phyloP scores from a whole-genome alignment of 2,797 vertebrate genomes.

The Vespertilio murinus region DNA sequence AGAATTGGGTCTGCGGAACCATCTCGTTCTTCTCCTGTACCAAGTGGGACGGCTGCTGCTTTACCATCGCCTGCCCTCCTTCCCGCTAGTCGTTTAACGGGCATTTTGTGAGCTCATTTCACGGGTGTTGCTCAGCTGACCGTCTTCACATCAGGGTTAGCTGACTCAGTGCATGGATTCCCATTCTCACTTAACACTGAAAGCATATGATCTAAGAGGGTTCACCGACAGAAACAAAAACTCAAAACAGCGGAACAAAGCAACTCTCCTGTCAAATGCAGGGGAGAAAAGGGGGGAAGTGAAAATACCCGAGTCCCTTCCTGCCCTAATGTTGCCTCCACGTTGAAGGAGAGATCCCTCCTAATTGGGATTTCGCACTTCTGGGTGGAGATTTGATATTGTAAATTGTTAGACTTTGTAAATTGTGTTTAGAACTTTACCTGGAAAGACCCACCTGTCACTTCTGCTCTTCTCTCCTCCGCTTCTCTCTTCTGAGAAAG shows the following conservation, averaged over 20 bases:
- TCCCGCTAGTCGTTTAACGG: neutral
- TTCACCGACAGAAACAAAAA: conserved; percentile 35
- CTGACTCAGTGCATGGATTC: neutral
- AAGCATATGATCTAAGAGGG: neutral
- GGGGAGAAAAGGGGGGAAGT: neutral
- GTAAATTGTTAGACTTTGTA: neutral
- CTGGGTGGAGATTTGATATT: neutral
- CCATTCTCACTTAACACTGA: conserved; percentile 60
- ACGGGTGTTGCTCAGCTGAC: neutral
- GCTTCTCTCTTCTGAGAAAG: neutral
- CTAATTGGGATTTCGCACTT: neutral
- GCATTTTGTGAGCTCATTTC: conserved; percentile 33
- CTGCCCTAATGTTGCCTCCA: neutral
- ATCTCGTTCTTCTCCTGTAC: neutral
- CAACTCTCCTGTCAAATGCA: neutral
- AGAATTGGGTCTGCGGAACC: neutral
- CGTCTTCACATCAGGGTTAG: conserved; percentile 15
- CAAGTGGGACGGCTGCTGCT: neutral
- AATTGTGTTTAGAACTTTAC: neutral
- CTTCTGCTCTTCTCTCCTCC: neutral
- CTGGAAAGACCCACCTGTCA: neutral
- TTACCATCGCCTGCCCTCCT: neutral
- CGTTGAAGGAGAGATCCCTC: neutral
- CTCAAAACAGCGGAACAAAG: neutral
- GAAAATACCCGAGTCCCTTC: neutral